Percentiles rank a stretch among this genome's conserved stretches.
These are phyloP conservation scores for Acomys russatus DNA, from an alignment of 2,797 vertebrate species.

Conservation along the genomic window DNA sequence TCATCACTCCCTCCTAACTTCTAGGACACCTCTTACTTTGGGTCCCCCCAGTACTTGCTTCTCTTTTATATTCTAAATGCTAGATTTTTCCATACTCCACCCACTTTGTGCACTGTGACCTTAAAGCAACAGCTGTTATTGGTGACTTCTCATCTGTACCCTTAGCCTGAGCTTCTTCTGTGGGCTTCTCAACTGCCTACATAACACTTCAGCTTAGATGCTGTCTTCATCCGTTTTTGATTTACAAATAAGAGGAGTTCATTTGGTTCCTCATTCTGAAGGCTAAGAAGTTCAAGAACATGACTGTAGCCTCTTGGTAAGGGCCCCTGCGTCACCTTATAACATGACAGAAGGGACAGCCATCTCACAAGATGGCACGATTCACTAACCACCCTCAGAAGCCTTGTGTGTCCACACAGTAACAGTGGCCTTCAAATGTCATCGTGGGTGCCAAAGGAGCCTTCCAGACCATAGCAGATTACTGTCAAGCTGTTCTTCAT, in stretches of 20 bases:
- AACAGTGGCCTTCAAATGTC: neutral
- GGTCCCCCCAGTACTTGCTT: neutral
- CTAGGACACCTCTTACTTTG: neutral
- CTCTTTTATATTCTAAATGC: neutral
- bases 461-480: neutral
- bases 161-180: neutral
- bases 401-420: neutral
- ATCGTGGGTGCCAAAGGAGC: no score
- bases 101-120: neutral
- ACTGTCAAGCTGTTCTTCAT: neutral
- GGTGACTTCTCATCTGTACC: neutral
- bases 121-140: neutral
- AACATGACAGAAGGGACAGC: neutral
- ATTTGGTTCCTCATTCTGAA: neutral
- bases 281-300: neutral
- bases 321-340: neutral
- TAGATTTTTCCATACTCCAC: neutral
- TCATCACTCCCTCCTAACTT: neutral
- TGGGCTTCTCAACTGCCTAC: neutral
- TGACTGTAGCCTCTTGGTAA: neutral
- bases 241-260: neutral
- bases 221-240: neutral
- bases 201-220: neutral
- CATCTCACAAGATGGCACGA: neutral
- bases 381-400: neutral